These are phyloP conservation scores for Crotalus helleri DNA, from an alignment of 2,113 vertebrate genomes.

Conservation along the genomic window DNA sequence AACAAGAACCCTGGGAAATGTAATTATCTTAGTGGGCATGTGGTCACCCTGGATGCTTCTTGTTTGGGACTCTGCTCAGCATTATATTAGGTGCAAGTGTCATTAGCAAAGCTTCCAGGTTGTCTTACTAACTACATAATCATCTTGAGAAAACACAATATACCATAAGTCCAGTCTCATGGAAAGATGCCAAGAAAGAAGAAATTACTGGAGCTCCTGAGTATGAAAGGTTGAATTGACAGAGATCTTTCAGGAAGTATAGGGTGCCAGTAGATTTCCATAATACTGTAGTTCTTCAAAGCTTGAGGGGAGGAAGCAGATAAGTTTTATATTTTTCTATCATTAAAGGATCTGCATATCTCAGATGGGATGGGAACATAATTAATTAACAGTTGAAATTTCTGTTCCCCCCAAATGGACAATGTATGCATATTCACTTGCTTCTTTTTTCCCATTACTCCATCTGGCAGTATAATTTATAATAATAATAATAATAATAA, in stretches of 20 bases:
- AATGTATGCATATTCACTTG: neutral
- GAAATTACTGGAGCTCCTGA: neutral
- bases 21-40: neutral
- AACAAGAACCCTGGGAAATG: neutral
- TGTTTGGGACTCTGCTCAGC: neutral
- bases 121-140: neutral
- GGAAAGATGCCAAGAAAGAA: neutral
- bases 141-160: neutral
- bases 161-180: neutral
- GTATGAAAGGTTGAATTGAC: neutral
- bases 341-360: neutral
- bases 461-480: neutral
- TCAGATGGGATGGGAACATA: neutral
- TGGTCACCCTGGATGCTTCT: neutral
- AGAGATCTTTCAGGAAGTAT: neutral
- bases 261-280: neutral
- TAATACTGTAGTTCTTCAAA: neutral
- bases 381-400: neutral
- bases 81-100: neutral
- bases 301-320: neutral
- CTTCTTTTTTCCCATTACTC: neutral
- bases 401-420: neutral
- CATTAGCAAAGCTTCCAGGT: neutral
- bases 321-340: neutral
- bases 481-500: no score